These are phyloP conservation scores for Apodemia mormo DNA, from an alignment of 2,888 invertebrate species.

Conservation along the genomic window DNA sequence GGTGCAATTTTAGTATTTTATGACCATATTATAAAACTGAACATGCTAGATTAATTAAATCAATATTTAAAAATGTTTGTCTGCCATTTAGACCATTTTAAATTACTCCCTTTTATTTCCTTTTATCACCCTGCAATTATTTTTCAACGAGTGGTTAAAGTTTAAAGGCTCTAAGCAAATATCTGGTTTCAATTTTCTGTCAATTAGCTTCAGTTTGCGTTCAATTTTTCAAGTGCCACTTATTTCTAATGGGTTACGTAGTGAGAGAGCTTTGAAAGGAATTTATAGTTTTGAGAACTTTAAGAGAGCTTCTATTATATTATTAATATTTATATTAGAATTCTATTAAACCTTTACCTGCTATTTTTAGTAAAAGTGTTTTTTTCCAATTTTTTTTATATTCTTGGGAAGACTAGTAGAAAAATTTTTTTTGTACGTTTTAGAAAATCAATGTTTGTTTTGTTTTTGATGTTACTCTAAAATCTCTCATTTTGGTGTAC, in stretches of 20 bases:
- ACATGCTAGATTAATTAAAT: too few species aligned
- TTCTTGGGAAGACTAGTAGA: too few species aligned
- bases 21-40: too few species aligned
- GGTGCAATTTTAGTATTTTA: too few species aligned
- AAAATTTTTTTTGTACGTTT: too few species aligned
- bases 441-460: too few species aligned
- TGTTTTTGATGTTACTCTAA: too few species aligned
- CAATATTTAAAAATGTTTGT: too few species aligned
- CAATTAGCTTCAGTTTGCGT: conserved; percentile 68
- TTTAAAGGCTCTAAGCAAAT: conserved; percentile 48
- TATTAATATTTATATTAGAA: neutral
- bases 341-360: neutral
- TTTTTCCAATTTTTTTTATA: too few species aligned
- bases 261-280: conserved; percentile 42
- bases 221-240: conserved; percentile 65
- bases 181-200: conserved; percentile 66
- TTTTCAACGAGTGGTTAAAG: conserved; percentile 34
- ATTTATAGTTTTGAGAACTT: conserved; percentile 29
- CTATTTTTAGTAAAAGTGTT: too few species aligned
- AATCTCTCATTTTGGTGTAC: too few species aligned
- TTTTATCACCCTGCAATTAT: conserved; percentile 20
- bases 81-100: neutral
- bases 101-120: neutral
- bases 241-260: conserved; percentile 59
- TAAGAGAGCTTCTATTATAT: conserved; percentile 23